Evolutionary conservation across 1,140 invertebrate species (phyloP).

Genomic region (Rhyzopertha dominica): DNA sequence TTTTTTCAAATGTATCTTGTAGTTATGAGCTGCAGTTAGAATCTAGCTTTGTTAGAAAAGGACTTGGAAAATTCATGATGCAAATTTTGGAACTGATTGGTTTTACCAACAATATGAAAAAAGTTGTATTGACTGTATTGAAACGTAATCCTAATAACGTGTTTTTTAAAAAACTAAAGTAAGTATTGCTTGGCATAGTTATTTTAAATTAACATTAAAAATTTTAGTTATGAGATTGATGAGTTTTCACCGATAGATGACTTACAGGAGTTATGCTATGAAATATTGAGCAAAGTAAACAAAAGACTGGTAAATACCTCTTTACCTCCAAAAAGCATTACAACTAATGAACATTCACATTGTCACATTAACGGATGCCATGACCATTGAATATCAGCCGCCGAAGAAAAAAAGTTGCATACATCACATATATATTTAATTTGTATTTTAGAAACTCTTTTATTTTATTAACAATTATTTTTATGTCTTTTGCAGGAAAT

Average conservation of each 20-base stretch:
- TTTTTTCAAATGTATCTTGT: slow-evolving; percentile 24
- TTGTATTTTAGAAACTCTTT: too few relatives aligned
- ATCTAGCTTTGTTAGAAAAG: slow-evolving; percentile 57
- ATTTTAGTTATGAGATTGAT: slow-evolving; percentile 46
- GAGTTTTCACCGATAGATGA: slow-evolving; percentile 50
- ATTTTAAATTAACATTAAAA: slow-evolving; percentile 8
- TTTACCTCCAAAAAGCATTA: too few relatives aligned
- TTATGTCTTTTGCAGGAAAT: too few relatives aligned
- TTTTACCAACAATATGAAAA: slow-evolving; percentile 64
- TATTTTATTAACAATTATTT: too few relatives aligned
- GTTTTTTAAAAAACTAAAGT: slow-evolving; percentile 71
- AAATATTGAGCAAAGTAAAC: slow-evolving; percentile 53
- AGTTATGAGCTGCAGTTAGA: slow-evolving; percentile 84
- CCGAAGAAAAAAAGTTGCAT: too few relatives aligned
- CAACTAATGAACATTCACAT: too few relatives aligned
- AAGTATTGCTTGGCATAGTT: slow-evolving; percentile 31
- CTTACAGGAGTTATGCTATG: slow-evolving; percentile 49
- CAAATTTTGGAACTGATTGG: slow-evolving; percentile 71
- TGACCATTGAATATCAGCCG: too few relatives aligned
- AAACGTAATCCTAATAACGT: slow-evolving; percentile 66
- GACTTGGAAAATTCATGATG: slow-evolving; percentile 77
- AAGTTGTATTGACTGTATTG: slow-evolving; percentile 77
- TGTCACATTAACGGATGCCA: too few relatives aligned
- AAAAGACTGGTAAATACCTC: slow-evolving; percentile 41
- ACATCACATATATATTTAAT: too few relatives aligned